These are phyloP conservation scores for Pegoplata infirma DNA, from an alignment of 2,888 invertebrate genomes.

Conservation along the genomic window DNA sequence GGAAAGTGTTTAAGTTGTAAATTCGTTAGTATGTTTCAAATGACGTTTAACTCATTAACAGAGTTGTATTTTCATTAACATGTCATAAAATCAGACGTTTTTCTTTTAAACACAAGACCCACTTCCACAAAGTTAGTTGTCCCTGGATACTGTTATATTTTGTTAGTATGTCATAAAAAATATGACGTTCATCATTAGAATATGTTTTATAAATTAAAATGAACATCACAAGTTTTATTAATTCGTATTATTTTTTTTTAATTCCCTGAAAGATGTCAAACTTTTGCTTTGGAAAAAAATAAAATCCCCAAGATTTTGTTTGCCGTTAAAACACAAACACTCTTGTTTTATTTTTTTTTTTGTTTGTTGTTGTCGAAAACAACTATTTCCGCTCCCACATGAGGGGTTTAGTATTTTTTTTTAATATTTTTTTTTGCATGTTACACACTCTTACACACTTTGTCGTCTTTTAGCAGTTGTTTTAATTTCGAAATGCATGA, in stretches of 20 bases:
- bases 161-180: no score
- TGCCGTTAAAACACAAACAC: background rate
- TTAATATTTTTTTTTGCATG: conserved; percentile 7
- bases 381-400: conserved; percentile 25
- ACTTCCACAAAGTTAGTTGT: no score
- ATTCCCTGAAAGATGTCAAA: no score
- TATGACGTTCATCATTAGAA: no score
- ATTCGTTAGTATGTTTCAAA: background rate
- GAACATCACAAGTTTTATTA: no score
- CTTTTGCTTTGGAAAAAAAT: background rate
- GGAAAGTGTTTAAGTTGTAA: background rate
- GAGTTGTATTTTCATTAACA: background rate
- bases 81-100: no score
- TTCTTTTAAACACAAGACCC: no score
- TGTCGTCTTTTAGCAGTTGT: conserved; percentile 23
- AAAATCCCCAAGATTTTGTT: background rate
- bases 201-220: no score
- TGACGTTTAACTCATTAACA: background rate
- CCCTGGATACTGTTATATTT: no score
- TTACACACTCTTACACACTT: conserved; percentile 4
- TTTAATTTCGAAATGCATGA: background rate
- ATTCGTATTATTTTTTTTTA: no score
- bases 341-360: no score
- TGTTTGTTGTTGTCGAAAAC: background rate
- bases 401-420: background rate